phyloP scores from a whole-genome alignment of 2,797 vertebrate species.

The Thaleichthys pacificus region DNA sequence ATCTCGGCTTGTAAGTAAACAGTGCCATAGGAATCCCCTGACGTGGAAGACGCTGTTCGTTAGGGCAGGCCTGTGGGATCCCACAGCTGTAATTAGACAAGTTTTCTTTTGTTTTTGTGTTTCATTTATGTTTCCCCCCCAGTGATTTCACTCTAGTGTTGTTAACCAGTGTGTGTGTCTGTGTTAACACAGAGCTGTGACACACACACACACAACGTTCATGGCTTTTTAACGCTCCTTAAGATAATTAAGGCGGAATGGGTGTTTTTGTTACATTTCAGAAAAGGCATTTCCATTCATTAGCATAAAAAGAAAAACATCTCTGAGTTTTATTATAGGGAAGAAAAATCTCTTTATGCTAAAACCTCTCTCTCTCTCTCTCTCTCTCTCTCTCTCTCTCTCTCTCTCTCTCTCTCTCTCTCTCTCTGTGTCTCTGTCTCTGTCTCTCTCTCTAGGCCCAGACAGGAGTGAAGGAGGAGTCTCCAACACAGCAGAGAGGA shows the following conservation, averaged over 20 bases:
- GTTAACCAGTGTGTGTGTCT: slow-evolving; percentile 56
- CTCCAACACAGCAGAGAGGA: too few species aligned
- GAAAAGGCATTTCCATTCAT: slow-evolving; percentile 69
- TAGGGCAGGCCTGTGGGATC: slow-evolving; percentile 58
- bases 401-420: slow-evolving; percentile 19
- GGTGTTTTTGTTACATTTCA: slow-evolving; percentile 66
- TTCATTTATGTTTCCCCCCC: slow-evolving; percentile 46
- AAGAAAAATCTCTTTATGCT: slow-evolving; percentile 59
- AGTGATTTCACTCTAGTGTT: slow-evolving; percentile 56
- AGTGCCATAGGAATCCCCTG: slow-evolving; percentile 43
- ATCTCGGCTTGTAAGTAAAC: not conserved
- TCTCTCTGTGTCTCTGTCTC: slow-evolving; percentile 10
- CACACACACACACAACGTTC: slow-evolving; percentile 54
- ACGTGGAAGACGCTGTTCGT: slow-evolving; percentile 36
- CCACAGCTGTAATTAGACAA: slow-evolving; percentile 62
- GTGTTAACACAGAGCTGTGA: slow-evolving; percentile 40
- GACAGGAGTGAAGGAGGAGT: too few species aligned
- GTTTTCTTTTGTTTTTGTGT: slow-evolving; percentile 57
- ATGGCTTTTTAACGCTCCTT: slow-evolving; percentile 61
- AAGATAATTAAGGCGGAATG: slow-evolving; percentile 70
- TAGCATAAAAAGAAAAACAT: slow-evolving; percentile 62
- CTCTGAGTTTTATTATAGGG: slow-evolving; percentile 51
- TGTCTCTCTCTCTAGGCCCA: slow-evolving; percentile 8
- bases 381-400: slow-evolving; percentile 17
- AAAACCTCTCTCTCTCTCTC: slow-evolving; percentile 35